Percentiles rank a stretch among this genome's conserved stretches.
Conservation (phyloP, 2,113 vertebrate species). For the Chaetodon auriga region DNA sequence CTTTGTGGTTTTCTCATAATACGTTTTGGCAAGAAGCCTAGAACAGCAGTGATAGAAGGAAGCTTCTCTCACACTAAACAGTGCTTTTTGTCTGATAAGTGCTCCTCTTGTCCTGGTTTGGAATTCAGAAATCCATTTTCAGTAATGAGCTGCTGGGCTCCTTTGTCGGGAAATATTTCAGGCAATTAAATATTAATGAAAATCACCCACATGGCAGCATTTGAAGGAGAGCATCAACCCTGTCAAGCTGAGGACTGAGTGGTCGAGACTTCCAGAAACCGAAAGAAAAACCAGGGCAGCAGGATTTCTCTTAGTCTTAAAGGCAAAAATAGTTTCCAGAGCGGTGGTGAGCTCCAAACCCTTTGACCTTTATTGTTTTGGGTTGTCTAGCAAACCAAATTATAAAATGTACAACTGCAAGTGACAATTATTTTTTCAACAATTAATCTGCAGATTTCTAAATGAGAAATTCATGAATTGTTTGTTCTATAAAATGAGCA, state of each 20-base stretch:
- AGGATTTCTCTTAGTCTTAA: neutral
- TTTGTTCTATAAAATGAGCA: neutral
- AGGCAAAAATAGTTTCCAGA: neutral
- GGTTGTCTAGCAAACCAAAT: neutral
- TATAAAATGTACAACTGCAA: neutral
- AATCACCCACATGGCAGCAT: slow-evolving; percentile 21
- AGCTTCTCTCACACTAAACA: neutral
- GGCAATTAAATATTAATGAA: slow-evolving; percentile 54
- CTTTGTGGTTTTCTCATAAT: neutral
- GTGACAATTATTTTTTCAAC: neutral
- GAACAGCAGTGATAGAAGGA: neutral
- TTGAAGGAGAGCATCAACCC: slow-evolving; percentile 1
- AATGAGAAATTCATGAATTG: no score
- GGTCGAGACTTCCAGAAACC: neutral
- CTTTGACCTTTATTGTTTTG: neutral
- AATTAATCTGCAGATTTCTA: neutral
- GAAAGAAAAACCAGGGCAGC: neutral
- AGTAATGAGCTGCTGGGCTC: slow-evolving; percentile 49
- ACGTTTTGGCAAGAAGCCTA: neutral
- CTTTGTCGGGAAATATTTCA: slow-evolving; percentile 50
- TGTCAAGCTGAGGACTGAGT: neutral
- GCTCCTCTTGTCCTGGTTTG: slow-evolving; percentile 7
- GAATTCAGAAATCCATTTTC: slow-evolving; percentile 45
- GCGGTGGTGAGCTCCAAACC: neutral
- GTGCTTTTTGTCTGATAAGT: neutral